Evolutionary conservation across 1,140 invertebrate genomes (phyloP).

Genomic region (Mizuhopecten yessoensis): DNA sequence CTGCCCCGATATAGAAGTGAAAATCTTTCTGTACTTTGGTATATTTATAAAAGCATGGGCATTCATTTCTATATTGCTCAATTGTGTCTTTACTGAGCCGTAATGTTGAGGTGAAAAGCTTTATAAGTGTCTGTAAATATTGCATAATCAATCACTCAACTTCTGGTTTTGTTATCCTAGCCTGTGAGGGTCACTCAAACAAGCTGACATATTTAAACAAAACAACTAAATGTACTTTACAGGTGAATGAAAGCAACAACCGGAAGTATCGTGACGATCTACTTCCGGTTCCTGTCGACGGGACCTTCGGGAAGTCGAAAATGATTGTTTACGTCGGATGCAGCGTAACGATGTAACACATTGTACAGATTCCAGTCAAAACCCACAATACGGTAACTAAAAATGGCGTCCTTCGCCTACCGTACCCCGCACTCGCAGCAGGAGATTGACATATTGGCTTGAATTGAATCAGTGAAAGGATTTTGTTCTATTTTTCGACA

Average conservation of each 20-base stretch:
- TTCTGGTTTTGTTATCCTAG: not conserved
- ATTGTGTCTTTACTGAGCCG: not conserved
- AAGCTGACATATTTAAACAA: not conserved
- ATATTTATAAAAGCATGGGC: too few relatives aligned
- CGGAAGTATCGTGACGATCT: not conserved
- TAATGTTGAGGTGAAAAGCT: constrained; percentile 1
- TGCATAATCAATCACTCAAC: not conserved
- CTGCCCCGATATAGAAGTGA: too few relatives aligned
- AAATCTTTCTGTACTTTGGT: too few relatives aligned
- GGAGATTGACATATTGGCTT: not conserved
- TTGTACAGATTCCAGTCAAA: not conserved
- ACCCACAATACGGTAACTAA: not conserved
- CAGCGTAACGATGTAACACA: not conserved
- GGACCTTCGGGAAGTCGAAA: not conserved
- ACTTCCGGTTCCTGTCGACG: not conserved
- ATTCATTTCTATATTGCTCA: not conserved
- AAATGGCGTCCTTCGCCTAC: not conserved
- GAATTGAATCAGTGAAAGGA: not conserved
- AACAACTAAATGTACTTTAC: not conserved
- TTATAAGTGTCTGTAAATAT: not conserved
- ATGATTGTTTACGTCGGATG: not conserved
- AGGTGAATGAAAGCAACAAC: not conserved
- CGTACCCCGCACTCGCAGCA: not conserved
- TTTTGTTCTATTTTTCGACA: not conserved
- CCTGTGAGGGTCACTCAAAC: not conserved